Conservation (phyloP, 2,113 vertebrate genomes). For the Periophthalmodon schlosseri region DNA sequence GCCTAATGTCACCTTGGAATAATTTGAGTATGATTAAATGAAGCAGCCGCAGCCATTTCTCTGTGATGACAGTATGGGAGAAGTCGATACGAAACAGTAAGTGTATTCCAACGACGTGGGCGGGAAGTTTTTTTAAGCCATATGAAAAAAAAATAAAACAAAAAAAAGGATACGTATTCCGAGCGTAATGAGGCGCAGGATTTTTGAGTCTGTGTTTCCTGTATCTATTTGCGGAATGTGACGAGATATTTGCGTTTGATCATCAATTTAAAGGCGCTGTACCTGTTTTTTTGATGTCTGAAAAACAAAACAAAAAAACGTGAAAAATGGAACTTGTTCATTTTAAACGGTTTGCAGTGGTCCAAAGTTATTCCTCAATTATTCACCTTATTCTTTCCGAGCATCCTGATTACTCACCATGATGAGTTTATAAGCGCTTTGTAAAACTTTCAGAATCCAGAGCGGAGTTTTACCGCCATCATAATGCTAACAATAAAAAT, state of each 20-base stretch:
- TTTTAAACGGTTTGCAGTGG: no score
- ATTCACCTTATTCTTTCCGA: no score
- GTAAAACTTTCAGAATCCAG: no score
- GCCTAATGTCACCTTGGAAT: constrained; percentile 78
- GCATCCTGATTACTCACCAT: no score
- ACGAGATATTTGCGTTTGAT: not conserved
- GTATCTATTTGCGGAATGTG: not conserved
- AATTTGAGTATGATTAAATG: constrained; percentile 67
- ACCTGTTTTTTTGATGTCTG: no score
- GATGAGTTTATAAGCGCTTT: no score
- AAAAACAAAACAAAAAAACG: no score
- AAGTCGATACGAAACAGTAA: constrained; percentile 37
- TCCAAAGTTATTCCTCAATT: no score
- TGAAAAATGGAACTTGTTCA: no score
- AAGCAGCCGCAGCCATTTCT: constrained; percentile 41
- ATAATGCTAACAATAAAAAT: no score
- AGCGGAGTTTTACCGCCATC: no score
- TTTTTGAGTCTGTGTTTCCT: not conserved
- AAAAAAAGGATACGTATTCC: not conserved
- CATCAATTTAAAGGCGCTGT: no score
- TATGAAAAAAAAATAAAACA: not conserved
- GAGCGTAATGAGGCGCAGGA: not conserved
- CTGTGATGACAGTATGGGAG: constrained; percentile 55
- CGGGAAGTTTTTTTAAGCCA: constrained; percentile 7
- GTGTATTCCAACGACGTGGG: constrained; percentile 24